Evolutionary conservation across 2,797 vertebrate species (phyloP), one percentile per base, ranked within the genome.

Genomic region (Anableps anableps): DNA sequence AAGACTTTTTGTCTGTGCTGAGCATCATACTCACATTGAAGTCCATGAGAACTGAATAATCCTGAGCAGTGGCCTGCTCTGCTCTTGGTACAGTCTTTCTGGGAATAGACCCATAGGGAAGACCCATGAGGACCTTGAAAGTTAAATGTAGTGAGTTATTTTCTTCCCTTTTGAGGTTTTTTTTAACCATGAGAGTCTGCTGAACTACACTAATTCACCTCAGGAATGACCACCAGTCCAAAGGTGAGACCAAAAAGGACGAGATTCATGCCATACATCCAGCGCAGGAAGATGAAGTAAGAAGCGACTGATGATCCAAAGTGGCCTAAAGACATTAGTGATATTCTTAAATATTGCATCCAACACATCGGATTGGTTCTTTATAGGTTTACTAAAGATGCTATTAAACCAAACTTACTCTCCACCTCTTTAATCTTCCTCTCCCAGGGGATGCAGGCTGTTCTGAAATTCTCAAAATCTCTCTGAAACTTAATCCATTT

Each of bases 401-500:
- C 2, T n/a, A 19, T 7, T 31, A 1, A 8, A 74, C 14, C 36
- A 31, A 45, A 96, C 98, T 96, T 94, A 99, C 99, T 99, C 90
- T 99, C 99, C 83, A 99, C 98, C 83, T 99, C 98, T 92, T 99
- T 99, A 90, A 99, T 99, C 94, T 99, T 99, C 95, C 98, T 97
- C 92, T 99, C 99, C 99, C 99, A 99, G 53, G 99, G 98, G 87
- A 99, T 99, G 90, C 98, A 99, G 0, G 98, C 96, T 26, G 97
- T 98, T 93, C 96, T 96, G 92, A 99, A 99, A 90, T 99, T 99
- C 73, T 97, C 96, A 89, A 99, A 99, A 91, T 99, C 98, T 91
- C 98, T 96, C 90, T 98, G 97, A 92, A 99, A 99, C 93, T 99
- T 99, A 92, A 99, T 97, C 98, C 98, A 99, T 98, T 99, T 99